These are phyloP conservation scores for Oncorhynchus gorbuscha DNA, from an alignment of 2,113 vertebrate species.

Conservation along the genomic window DNA sequence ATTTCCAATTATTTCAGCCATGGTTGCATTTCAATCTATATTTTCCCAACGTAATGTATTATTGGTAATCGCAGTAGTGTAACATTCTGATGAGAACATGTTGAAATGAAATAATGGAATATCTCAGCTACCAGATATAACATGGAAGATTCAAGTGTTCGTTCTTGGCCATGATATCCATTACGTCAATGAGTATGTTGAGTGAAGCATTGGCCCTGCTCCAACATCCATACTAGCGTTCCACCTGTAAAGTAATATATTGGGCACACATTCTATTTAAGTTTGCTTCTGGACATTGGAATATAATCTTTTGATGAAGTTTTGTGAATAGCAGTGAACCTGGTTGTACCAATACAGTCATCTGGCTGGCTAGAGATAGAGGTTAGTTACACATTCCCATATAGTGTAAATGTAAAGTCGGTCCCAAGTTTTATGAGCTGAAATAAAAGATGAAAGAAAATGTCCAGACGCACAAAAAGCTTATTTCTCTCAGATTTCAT, in stretches of 20 bases:
- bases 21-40: neutral
- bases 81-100: neutral
- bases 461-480: too few relatives aligned
- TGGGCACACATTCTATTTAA: neutral
- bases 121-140: neutral
- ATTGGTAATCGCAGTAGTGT: neutral
- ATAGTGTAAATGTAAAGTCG: too few relatives aligned
- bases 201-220: too few relatives aligned
- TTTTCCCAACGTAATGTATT: neutral
- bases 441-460: too few relatives aligned
- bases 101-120: neutral
- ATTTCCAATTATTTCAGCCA: too few relatives aligned
- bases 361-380: neutral
- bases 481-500: neutral
- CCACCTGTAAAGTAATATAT: too few relatives aligned
- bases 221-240: too few relatives aligned
- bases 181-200: neutral
- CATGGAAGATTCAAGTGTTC: neutral
- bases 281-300: neutral
- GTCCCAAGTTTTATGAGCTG: too few relatives aligned
- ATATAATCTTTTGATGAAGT: too few relatives aligned
- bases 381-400: neutral
- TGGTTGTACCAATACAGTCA: neutral
- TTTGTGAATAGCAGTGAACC: neutral
- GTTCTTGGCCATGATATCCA: neutral